These are phyloP conservation scores for Crypturellus undulatus DNA, from an alignment of 2,113 vertebrate genomes.

Conservation along the genomic window DNA sequence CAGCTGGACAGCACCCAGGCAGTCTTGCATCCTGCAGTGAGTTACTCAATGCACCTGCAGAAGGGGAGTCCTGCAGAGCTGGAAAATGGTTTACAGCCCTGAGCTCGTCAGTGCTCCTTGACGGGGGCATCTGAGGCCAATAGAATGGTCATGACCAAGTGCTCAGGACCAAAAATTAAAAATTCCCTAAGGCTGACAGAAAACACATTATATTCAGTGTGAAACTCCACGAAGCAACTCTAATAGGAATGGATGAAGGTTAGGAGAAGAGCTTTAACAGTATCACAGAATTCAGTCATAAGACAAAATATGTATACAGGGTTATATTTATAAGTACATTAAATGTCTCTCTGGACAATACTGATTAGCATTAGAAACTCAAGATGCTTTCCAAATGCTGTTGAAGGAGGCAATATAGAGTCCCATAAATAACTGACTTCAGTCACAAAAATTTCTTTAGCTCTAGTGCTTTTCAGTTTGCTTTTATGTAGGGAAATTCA, in stretches of 20 bases:
- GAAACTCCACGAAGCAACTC: background rate
- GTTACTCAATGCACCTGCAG: background rate
- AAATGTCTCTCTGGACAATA: background rate
- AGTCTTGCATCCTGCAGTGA: fast-evolving
- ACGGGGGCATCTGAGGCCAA: background rate
- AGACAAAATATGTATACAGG: background rate
- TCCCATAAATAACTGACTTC: background rate
- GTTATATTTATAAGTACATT: background rate
- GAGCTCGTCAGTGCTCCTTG: background rate
- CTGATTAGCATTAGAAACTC: background rate
- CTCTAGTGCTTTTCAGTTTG: background rate
- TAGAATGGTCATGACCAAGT: background rate
- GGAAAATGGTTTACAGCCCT: background rate
- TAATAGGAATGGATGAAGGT: background rate
- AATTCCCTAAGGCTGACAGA: background rate
- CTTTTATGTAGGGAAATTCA: background rate
- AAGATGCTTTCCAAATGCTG: background rate
- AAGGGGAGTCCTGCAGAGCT: background rate
- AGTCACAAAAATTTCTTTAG: background rate
- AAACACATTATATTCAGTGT: background rate
- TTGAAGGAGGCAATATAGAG: background rate
- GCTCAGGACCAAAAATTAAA: background rate
- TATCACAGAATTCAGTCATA: fast-evolving
- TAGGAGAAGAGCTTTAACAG: background rate
- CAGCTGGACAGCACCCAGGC: background rate